A percentile compares a stretch with the other conserved stretches of the same genome.
Conservation (phyloP, 2,888 invertebrate species). For the Neuroscelio doddi region DNA sequence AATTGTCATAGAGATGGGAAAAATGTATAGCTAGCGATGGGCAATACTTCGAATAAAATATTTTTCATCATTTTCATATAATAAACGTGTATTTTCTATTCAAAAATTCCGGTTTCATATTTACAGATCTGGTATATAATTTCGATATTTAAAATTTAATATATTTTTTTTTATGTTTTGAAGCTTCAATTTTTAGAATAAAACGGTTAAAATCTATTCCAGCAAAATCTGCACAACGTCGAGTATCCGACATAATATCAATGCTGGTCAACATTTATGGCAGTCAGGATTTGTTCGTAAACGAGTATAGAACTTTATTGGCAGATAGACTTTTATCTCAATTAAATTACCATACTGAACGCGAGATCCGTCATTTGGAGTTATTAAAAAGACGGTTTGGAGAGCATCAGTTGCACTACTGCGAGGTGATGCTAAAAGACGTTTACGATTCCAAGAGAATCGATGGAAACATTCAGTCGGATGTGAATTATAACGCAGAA, state of each 20-base stretch:
- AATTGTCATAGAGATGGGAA: slow-evolving; percentile 87
- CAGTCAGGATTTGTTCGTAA: slow-evolving; percentile 97
- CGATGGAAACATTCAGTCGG: slow-evolving; percentile 87
- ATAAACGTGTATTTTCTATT: too few species aligned
- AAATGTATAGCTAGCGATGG: too few species aligned
- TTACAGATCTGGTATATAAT: slow-evolving; percentile 6
- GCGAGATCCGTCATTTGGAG: slow-evolving; percentile 94
- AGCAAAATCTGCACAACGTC: slow-evolving; percentile 76
- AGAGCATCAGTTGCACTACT: slow-evolving; percentile 95
- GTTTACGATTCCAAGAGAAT: slow-evolving; percentile 96
- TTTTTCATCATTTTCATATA: too few species aligned
- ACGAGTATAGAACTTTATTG: slow-evolving; percentile 94
- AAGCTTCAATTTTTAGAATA: neutral
- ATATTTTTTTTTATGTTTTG: neutral
- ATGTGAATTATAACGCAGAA: slow-evolving; percentile 75
- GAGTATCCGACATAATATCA: slow-evolving; percentile 93
- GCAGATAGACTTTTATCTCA: slow-evolving; percentile 91
- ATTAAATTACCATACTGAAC: slow-evolving; percentile 89
- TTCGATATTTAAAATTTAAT: slow-evolving; percentile 5
- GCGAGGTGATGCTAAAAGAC: slow-evolving; percentile 99
- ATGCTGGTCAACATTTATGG: slow-evolving; percentile 99
- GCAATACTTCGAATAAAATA: too few species aligned
- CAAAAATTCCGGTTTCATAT: too few species aligned
- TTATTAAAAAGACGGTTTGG: slow-evolving; percentile 95
- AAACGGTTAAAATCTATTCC: too few species aligned